A percentile compares a stretch with the other conserved stretches of the same genome.
phyloP scores from a whole-genome alignment of 1,140 invertebrate genomes.

The Trypoxylus dichotomus region DNA sequence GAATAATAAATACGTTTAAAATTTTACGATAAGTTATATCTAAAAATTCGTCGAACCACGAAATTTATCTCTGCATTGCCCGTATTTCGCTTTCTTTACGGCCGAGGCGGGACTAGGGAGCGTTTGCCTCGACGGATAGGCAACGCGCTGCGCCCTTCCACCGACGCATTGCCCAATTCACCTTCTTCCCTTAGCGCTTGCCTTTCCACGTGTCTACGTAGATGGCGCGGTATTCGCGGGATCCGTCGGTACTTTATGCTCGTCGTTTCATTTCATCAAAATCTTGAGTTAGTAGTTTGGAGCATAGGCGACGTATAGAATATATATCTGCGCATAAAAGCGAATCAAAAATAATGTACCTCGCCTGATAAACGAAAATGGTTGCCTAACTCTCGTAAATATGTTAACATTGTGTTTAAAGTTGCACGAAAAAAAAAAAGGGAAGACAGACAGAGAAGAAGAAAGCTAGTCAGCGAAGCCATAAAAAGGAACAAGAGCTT shows the following conservation, averaged over 20 bases:
- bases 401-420: constrained; percentile 24
- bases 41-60: constrained; percentile 18
- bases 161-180: not conserved
- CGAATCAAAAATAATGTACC: constrained; percentile 13
- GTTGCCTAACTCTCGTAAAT: constrained; percentile 18
- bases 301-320: constrained; percentile 1
- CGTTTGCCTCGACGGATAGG: not conserved
- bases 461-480: not conserved
- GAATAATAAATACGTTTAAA: constrained; percentile 25
- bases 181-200: not conserved
- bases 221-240: not conserved
- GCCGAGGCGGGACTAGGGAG: not conserved
- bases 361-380: constrained; percentile 17
- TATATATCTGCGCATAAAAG: constrained; percentile 11
- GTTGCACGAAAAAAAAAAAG: not conserved
- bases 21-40: constrained; percentile 26
- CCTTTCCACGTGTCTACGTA: not conserved
- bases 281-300: constrained; percentile 14
- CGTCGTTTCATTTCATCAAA: constrained; percentile 16
- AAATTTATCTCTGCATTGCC: not conserved
- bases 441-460: not conserved
- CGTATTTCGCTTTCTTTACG: not conserved
- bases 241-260: not conserved
- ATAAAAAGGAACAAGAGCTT: not conserved
- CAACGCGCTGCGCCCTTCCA: too few species aligned